Evolutionary conservation across 2,113 vertebrate species (phyloP).

Genomic region (Arizona elegans): DNA sequence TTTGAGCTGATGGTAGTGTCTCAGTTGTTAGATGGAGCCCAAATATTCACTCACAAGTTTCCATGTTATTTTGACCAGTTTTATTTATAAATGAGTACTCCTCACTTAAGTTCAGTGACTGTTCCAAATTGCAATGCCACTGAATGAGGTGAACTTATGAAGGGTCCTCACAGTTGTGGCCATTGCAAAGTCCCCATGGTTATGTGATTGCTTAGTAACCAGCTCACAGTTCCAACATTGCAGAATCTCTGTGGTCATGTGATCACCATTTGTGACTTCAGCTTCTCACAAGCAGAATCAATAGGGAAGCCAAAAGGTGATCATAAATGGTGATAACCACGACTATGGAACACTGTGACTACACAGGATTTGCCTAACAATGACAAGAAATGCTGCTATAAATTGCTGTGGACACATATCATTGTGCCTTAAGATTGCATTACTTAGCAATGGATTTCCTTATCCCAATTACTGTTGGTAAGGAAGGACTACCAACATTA

Average conservation of each 20-base stretch:
- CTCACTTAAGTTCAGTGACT: background rate
- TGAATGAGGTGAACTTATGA: background rate
- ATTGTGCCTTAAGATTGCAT: background rate
- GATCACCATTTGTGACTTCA: background rate
- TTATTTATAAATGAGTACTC: background rate
- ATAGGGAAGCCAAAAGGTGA: background rate
- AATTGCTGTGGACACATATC: background rate
- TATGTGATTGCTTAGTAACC: background rate
- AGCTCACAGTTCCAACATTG: background rate
- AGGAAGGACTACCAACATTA: background rate
- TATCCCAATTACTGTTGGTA: background rate
- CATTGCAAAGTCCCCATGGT: background rate
- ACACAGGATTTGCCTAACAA: background rate
- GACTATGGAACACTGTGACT: background rate
- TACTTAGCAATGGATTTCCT: background rate
- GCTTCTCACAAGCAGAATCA: background rate
- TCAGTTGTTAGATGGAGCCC: background rate
- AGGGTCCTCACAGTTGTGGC: background rate
- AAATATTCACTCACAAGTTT: background rate
- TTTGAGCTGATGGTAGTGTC: background rate
- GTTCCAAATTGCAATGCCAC: background rate
- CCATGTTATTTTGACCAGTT: background rate
- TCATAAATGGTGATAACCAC: background rate
- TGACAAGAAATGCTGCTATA: background rate
- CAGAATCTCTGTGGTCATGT: background rate